phyloP scores from a whole-genome alignment of 2,888 invertebrate genomes.

The Sinodicranocentrus sp. region DNA sequence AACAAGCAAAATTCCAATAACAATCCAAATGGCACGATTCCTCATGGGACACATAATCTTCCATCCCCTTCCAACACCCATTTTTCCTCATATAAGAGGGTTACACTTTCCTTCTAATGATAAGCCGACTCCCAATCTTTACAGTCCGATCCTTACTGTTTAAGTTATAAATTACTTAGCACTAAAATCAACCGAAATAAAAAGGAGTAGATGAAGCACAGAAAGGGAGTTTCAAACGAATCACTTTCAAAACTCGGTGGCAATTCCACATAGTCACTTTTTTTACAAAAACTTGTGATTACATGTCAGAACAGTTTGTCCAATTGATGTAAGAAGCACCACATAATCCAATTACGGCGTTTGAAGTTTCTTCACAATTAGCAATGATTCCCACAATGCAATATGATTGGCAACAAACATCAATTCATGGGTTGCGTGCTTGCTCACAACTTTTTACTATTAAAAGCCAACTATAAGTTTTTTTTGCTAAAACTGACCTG shows the following conservation, averaged over 20 bases:
- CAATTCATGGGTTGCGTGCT: conserved; percentile 9
- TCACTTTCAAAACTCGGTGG: conserved; percentile 32
- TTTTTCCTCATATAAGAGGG: conserved; percentile 62
- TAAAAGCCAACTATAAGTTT: not conserved
- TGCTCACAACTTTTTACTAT: not conserved
- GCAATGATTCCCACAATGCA: conserved; percentile 53
- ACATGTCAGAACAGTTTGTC: not conserved
- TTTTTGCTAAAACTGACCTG: not conserved
- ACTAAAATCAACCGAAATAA: not conserved
- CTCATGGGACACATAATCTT: conserved; percentile 33
- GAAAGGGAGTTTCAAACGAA: not conserved
- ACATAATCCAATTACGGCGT: conserved; percentile 44
- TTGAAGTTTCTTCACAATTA: conserved; percentile 64
- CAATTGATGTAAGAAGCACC: conserved; percentile 3
- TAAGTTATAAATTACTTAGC: too few relatives aligned
- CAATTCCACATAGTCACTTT: conserved; percentile 48
- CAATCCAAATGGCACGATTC: conserved; percentile 62
- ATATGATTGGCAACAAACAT: not conserved
- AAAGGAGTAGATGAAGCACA: not conserved
- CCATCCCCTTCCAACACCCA: conserved; percentile 62
- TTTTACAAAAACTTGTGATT: not conserved
- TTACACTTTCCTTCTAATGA: not conserved
- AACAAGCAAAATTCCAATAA: conserved; percentile 60
- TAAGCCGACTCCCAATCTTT: conserved; percentile 7
- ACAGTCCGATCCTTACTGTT: conserved; percentile 8